Conservation (phyloP, 1,140 invertebrate species). For the Tetragnatha versicolor region DNA sequence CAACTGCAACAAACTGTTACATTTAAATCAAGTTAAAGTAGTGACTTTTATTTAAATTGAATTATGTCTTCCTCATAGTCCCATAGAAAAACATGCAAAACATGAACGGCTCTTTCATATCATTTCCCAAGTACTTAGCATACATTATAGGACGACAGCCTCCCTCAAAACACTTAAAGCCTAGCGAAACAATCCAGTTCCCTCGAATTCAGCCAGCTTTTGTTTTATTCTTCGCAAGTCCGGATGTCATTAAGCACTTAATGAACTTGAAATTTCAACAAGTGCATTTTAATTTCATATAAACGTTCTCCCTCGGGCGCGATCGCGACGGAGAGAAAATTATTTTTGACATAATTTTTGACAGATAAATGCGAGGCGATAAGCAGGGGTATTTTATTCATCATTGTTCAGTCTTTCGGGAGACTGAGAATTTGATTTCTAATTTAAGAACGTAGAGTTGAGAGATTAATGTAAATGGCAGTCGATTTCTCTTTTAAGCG, state of each 20-base stretch:
- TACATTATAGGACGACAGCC: too few relatives aligned
- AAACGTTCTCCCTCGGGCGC: slow-evolving; percentile 20
- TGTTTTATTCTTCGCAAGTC: background rate
- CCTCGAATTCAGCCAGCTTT: too few relatives aligned
- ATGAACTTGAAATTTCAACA: slow-evolving; percentile 47
- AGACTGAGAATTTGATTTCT: background rate
- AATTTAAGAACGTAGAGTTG: slow-evolving; percentile 9
- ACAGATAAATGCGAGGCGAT: slow-evolving; percentile 26
- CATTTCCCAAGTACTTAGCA: too few relatives aligned
- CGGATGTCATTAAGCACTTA: slow-evolving; percentile 37
- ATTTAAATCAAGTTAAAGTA: too few relatives aligned
- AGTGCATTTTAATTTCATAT: slow-evolving; percentile 50
- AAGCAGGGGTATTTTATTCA: slow-evolving; percentile 18
- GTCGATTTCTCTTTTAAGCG: too few relatives aligned
- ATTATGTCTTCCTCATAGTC: too few relatives aligned
- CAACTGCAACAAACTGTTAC: too few relatives aligned
- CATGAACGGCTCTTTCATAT: too few relatives aligned
- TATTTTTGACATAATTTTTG: slow-evolving; percentile 33
- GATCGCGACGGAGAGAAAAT: slow-evolving; percentile 30
- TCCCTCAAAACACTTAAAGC: too few relatives aligned
- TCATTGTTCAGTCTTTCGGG: background rate
- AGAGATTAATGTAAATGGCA: background rate
- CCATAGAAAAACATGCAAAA: too few relatives aligned
- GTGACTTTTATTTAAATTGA: too few relatives aligned
- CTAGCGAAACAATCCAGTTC: too few relatives aligned